Evolutionary conservation across 2,797 vertebrate genomes (phyloP), one percentile per base, ranked within the genome.

Genomic region (Eutrigla gurnardus): DNA sequence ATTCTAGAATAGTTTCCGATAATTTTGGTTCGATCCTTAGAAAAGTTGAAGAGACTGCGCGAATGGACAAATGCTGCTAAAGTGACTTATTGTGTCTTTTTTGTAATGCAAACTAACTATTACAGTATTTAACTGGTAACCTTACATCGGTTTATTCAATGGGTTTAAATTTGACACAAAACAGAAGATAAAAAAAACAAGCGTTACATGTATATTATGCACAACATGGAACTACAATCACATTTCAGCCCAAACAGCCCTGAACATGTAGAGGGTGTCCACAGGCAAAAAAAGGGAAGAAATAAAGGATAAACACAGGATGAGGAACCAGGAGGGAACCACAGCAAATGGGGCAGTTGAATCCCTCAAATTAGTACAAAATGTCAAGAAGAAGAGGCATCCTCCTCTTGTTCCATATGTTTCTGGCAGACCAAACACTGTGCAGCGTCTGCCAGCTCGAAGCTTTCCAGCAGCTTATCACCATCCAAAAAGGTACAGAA

Each of bases 291-390:
- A 64, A 18, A 70, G 25, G 25, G 5, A 37, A 7, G 11, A 63
- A 62, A 57, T 57, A 39, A 47, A 18, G 5, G 37, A 32, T 52
- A 32, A 46, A 46, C 5, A 47, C 7, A 25, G 25, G 40, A 73
- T 60, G 53, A 59, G 45, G 57, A 66, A 66, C n/a, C 42, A 72
- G 36, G 9, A 61, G 17, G 53, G 50, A 65, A 63, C 35, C 33
- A 58, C 49, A 42, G 25, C 54, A 61, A 40, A 75, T 4, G 7
- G 50, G 45, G 35, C 36, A 61, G 57, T 63, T 66, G 15, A 70
- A 79, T 85, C 54, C 18, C 64, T 43, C n/a, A 40, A 70, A 65
- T 70, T 37, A 60, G 54, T 57, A 49, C 55, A 50, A 65, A 61
- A 17, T 66, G 61, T 55, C 70, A 78, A 53, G 35, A 60, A 54